phyloP scores from a whole-genome alignment of 2,113 vertebrate genomes.

The Tapirus terrestris region DNA sequence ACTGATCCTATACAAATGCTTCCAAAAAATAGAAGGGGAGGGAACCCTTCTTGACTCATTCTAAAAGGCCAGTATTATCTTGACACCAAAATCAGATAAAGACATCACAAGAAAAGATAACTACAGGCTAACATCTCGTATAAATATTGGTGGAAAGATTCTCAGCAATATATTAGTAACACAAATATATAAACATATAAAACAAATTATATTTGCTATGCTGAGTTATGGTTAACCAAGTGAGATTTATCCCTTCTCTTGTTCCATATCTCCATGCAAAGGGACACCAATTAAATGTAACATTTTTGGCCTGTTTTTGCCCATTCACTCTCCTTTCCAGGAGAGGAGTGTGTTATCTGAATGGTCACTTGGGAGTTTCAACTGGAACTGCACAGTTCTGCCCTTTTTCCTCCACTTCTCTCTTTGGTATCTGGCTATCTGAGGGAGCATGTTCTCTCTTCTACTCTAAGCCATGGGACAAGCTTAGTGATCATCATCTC shows the following conservation, averaged over 20 bases:
- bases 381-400: background rate
- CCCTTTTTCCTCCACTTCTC: background rate
- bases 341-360: background rate
- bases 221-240: background rate
- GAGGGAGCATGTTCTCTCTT: background rate
- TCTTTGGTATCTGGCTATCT: background rate
- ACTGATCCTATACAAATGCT: background rate
- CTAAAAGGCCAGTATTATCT: too few relatives aligned
- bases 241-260: background rate
- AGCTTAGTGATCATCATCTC: background rate
- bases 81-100: background rate
- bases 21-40: background rate
- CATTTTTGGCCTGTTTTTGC: background rate
- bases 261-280: background rate
- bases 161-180: background rate
- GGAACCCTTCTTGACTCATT: background rate
- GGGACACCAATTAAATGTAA: rapidly evolving
- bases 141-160: background rate
- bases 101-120: background rate
- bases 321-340: background rate
- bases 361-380: background rate
- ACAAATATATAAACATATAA: background rate
- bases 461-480: background rate
- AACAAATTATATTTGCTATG: background rate
- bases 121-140: background rate